Conservation (phyloP, 2,797 vertebrate species). For the Cirrhinus molitorella region DNA sequence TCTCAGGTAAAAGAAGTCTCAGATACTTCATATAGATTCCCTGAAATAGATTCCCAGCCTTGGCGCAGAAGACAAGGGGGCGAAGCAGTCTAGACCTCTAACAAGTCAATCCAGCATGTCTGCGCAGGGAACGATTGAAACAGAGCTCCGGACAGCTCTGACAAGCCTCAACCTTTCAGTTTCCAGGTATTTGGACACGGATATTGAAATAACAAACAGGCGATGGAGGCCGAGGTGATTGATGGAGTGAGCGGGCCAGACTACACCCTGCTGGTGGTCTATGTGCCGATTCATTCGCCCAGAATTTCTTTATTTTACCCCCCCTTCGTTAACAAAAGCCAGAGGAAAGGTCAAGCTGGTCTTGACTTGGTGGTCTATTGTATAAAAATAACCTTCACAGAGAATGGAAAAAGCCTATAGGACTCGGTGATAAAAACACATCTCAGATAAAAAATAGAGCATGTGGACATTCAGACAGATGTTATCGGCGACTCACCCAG, state of each 20-base stretch:
- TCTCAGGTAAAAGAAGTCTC: neutral
- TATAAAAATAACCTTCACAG: constrained; percentile 72
- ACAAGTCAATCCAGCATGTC: constrained; percentile 10
- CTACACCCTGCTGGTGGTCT: constrained; percentile 45
- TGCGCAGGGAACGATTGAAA: constrained; percentile 22
- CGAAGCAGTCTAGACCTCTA: neutral
- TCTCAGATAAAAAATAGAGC: constrained; percentile 72
- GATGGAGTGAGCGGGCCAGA: constrained; percentile 20
- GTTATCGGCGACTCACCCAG: constrained; percentile 69
- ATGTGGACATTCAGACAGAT: constrained; percentile 67
- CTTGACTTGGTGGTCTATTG: constrained; percentile 54
- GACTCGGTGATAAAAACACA: constrained; percentile 64
- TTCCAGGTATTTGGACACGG: constrained; percentile 48
- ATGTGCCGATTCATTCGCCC: constrained; percentile 38
- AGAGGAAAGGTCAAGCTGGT: constrained; percentile 58
- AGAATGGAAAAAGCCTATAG: constrained; percentile 71
- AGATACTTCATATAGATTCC: neutral
- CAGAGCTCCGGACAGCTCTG: constrained; percentile 31
- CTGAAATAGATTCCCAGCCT: neutral
- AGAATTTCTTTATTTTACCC: constrained; percentile 41
- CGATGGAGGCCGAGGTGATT: constrained; percentile 36
- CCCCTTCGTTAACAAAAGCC: constrained; percentile 51
- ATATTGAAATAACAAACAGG: constrained; percentile 40
- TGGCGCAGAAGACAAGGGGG: neutral
- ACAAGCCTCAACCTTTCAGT: constrained; percentile 52